Evolutionary conservation across 2,797 vertebrate species (phyloP), one percentile per base, ranked within the genome.

Genomic region (Coendou prehensilis): DNA sequence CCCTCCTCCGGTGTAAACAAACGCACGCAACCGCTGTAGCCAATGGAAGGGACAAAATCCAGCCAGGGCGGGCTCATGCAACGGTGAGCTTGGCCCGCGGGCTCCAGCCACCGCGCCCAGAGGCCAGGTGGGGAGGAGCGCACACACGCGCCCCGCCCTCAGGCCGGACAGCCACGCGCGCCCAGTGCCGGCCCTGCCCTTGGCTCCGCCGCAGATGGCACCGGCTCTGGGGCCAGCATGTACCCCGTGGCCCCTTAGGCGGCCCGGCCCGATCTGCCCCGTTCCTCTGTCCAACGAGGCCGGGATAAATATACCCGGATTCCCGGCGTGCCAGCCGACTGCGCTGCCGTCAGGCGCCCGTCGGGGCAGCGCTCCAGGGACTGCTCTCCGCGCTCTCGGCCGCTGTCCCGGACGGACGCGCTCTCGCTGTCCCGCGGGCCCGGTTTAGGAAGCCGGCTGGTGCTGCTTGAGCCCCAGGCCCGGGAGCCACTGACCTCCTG

Each of bases 1-100:
- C 84, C 82, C 61, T 87, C 59, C 86, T 84, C 17, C 7, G 89
- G 64, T 95, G 95, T 98, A 97, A 98, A 98, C 95, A 97, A 95
- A 97, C 47, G 69, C 94, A 97, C 30, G 89, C 95, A 95, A 30
- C 47, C 11, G 1, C 37, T 52, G 67, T n/a, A 89, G 80, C 97
- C 97, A 98, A 97, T 98, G 14, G 14, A 69, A 94, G 82, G 71
- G 84, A 76, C 59, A 73, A 69, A 79, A 2, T 18, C 5, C 76
- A 69, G 86, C 14, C 59, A 73, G 94, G 96, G 97, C 94, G 95
- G 97, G 94, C 78, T 95, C 73, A 22, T 88, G 96, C 85, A 95
- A 97, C 10, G 22, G 18, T 1, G 45, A 9, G 1, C 52, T 0
- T 15, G 6, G 47, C 59, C 1, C 22, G 73, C 59, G 2, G 2